These are phyloP conservation scores for Odiellus spinosus DNA, from an alignment of 2,888 invertebrate genomes.

Conservation along the genomic window DNA sequence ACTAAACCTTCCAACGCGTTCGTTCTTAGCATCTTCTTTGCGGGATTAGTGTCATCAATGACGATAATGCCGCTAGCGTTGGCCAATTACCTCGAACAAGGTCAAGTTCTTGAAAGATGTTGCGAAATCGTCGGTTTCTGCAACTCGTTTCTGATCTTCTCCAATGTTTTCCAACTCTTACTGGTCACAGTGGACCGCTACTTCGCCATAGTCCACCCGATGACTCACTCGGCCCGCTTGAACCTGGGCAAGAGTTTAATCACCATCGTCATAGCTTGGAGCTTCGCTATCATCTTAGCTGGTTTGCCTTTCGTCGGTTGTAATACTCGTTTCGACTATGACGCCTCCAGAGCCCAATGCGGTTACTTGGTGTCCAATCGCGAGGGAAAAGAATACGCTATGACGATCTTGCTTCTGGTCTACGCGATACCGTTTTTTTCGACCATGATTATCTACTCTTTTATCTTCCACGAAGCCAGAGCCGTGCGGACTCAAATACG, in stretches of 20 bases:
- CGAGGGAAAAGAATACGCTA: neutral
- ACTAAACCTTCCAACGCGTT: neutral
- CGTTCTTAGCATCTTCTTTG: neutral
- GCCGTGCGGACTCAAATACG: too few relatives aligned
- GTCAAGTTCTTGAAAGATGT: neutral
- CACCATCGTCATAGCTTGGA: neutral
- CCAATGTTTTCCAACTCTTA: neutral
- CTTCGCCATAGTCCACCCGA: neutral
- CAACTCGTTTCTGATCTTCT: neutral
- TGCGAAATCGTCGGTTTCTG: neutral
- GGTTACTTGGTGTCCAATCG: neutral
- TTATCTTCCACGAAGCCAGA: too few relatives aligned
- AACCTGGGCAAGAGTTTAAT: neutral
- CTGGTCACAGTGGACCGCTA: neutral
- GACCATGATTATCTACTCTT: too few relatives aligned
- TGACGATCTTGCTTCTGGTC: neutral
- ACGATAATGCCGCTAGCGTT: neutral
- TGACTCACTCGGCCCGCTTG: neutral
- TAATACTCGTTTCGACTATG: neutral
- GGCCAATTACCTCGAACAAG: neutral
- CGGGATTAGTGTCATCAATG: neutral
- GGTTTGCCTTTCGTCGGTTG: neutral
- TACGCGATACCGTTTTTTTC: too few relatives aligned
- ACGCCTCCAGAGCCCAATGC: neutral
- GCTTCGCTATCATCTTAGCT: neutral